Evolutionary conservation across 2,888 invertebrate genomes (phyloP).

Genomic region (Pecten maximus): DNA sequence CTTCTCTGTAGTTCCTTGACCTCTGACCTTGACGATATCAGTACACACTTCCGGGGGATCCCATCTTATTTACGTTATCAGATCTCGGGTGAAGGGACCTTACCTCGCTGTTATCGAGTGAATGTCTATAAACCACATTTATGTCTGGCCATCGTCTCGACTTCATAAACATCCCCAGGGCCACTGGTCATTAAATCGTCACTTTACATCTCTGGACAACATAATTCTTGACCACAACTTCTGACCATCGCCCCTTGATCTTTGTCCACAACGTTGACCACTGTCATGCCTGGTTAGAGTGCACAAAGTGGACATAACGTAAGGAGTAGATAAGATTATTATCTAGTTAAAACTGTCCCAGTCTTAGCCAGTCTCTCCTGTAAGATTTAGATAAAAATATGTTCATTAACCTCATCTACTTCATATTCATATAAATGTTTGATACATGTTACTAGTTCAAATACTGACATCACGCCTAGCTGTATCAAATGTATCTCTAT

Average conservation of each 20-base stretch:
- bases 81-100: background rate
- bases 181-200: constrained; percentile 10
- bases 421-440: background rate
- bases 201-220: constrained; percentile 28
- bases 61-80: background rate
- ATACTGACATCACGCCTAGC: background rate
- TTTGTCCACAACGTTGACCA: background rate
- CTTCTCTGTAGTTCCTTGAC: background rate
- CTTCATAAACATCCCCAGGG: constrained; percentile 13
- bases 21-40: constrained; percentile 7
- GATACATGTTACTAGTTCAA: background rate
- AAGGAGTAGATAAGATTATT: background rate
- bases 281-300: background rate
- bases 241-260: background rate
- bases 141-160: constrained; percentile 27
- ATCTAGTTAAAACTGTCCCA: too few species aligned
- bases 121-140: background rate
- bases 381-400: background rate
- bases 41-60: background rate
- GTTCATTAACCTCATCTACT: background rate
- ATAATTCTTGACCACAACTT: constrained; percentile 26
- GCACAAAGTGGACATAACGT: background rate
- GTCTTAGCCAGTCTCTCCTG: too few species aligned
- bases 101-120: background rate
- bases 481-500: background rate